These are phyloP conservation scores for Speoplatyrhinus poulsoni DNA, from an alignment of 2,113 vertebrate genomes.

Conservation along the genomic window DNA sequence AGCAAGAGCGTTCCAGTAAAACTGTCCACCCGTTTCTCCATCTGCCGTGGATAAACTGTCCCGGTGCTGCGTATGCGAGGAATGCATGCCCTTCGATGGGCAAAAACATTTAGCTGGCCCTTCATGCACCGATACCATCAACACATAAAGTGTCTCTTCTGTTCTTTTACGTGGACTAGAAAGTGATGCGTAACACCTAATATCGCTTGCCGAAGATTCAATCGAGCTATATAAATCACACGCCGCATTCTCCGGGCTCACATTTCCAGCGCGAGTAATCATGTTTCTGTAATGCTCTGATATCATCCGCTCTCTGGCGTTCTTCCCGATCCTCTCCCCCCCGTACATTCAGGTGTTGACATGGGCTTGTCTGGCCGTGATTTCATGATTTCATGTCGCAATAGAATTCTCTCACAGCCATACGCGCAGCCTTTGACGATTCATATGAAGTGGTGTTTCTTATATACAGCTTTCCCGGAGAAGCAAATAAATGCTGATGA, in stretches of 20 bases:
- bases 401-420: conserved; percentile 15
- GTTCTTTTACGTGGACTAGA: background rate
- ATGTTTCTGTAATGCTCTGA: conserved; percentile 13
- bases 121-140: conserved; percentile 7
- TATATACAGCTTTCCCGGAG: background rate
- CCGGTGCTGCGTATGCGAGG: conserved; percentile 37
- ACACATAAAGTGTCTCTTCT: conserved; percentile 1
- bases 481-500: too few relatives aligned
- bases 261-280: conserved; percentile 22
- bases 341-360: conserved; percentile 42
- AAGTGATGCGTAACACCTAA: background rate
- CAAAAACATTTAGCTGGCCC: conserved; percentile 14
- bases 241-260: conserved; percentile 23
- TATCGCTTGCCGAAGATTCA: conserved; percentile 11
- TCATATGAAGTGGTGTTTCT: background rate
- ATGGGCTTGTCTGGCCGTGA: conserved; percentile 13
- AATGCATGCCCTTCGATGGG: conserved; percentile 36
- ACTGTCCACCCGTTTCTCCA: conserved; percentile 18
- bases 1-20: conserved; percentile 19
- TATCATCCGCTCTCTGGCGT: conserved; percentile 11
- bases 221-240: conserved; percentile 41
- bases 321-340: conserved; percentile 15
- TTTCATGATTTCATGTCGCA: conserved; percentile 32
- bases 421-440: background rate
- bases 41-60: conserved; percentile 34